Base-by-base conservation (phyloP, 2,113 vertebrate species). In the Phylloscopus trochilus region DNA sequence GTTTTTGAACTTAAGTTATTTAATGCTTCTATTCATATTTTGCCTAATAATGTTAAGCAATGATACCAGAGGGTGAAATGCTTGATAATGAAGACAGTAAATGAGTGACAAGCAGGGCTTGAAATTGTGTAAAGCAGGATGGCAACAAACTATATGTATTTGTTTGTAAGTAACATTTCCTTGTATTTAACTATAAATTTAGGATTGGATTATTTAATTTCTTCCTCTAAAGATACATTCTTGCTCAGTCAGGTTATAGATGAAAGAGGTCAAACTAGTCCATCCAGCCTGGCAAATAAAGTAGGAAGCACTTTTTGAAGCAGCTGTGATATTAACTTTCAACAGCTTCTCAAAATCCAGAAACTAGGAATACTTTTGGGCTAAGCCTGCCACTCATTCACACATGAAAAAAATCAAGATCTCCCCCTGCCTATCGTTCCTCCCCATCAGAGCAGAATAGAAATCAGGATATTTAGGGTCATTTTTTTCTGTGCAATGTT, bases 341-440 rank as follows among this genome's bases (percentile, higher is more conserved):
- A 59, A 53, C 16, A 64, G 35, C 28, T 77, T 31, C 41, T 69
- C 44, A 56, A 13, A 15, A 33, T 31, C 66, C 55, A 77, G 18
- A 55, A 15, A 43, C 4, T 6, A 74, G 13, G 11, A 63, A 21
- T 63, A 9, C 8, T 69, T 78, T 37, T 10, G 18, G n/a, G 22
- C 55, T 66, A 52, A 81, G 46, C 4, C 64, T 43, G 49, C 3
- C n/a, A 70, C 33, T 60, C 27, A 31, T 20, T 87, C 39, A 73
- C 19, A 24, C 2, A 37, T 17, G 13, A 83, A 69, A 63, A 58
- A 60, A 55, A 56, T 18, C 23, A 46, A 51, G 6, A 23, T 37
- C 30, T 2, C 1, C 9, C 23, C 6, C 28, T 21, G 41, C 4
- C 33, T 46, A 23, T 30, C 0, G 0, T 4, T 13, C 7, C 9